These are phyloP conservation scores for Drosophila littoralis DNA, from an alignment of 1,140 invertebrate species.

Conservation along the genomic window DNA sequence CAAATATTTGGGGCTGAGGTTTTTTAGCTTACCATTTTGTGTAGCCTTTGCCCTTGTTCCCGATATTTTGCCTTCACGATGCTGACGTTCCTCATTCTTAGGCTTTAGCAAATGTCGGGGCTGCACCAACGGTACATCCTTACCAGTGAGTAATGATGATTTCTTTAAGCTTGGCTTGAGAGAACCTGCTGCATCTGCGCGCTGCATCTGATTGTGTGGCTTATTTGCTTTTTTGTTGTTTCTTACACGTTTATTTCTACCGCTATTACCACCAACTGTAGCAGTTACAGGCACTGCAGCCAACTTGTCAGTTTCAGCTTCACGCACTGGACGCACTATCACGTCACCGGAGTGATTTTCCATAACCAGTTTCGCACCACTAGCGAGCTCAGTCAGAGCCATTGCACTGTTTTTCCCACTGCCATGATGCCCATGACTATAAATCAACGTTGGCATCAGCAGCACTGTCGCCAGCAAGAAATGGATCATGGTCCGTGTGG, in stretches of 20 bases:
- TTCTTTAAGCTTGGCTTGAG: conserved; percentile 50
- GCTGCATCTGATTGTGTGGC: conserved; percentile 42
- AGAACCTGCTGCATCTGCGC: conserved; percentile 9
- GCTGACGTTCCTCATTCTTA: conserved; percentile 44
- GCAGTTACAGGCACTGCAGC: conserved; percentile 8
- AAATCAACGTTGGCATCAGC: conserved; percentile 50
- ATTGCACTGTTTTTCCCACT: conserved; percentile 26
- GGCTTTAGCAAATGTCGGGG: conserved; percentile 51
- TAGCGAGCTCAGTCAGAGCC: conserved; percentile 14
- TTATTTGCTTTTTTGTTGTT: conserved; percentile 60
- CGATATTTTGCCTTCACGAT: conserved; percentile 40
- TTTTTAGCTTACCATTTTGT: conserved; percentile 36
- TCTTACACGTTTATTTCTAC: conserved; percentile 40
- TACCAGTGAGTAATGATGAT: neutral
- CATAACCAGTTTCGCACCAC: conserved; percentile 59
- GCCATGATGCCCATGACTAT: conserved; percentile 44
- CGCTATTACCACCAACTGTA: neutral
- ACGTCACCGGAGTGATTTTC: conserved; percentile 49
- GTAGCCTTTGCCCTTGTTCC: conserved; percentile 38
- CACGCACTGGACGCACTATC: conserved; percentile 53
- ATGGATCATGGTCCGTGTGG: conserved; percentile 34
- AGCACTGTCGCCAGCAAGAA: conserved; percentile 39
- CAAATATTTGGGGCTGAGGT: no score
- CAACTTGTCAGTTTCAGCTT: conserved; percentile 18
- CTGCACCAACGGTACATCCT: conserved; percentile 19